Evolutionary conservation across 2,888 invertebrate genomes (phyloP), one percentile per base, ranked within the genome.

Genomic region (Megastigmus dorsalis): DNA sequence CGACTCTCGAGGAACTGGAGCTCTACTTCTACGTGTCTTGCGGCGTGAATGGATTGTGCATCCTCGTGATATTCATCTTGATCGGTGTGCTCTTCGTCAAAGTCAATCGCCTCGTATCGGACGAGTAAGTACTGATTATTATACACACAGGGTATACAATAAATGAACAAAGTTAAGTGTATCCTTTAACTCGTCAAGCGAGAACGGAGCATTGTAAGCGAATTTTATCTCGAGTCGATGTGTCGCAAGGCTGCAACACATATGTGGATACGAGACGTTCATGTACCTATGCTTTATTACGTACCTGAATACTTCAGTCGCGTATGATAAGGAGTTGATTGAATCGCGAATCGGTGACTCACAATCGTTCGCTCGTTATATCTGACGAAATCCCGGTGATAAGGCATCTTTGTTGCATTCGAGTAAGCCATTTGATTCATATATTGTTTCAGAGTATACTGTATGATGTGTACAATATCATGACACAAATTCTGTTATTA

Each of bases 11-110:
- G 18, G 83, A 86, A 7, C 67, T 86, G 54, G 69, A 77, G 54
- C 69, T 84, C 50, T 84, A 84, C 70, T 84, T 86, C 78, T 84
- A 81, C 77, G 79, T 86, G 66, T 82, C 81, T 30, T 83, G 82
- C 60, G 86, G 84, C 7, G 67, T 86, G 20, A 74, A 74, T 0
- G 80, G 74, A 1, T 76, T 79, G 6, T 77, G 76, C 30, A 76
- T 87, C 28, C 38, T 86, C 13, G 13, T 85, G 23, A 77, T 86
- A 13, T 82, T 86, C 57, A 79, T 82, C 66, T 79, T 87, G 69
- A 79, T 86, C 48, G 71, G 68, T 59, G 50, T 83, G 36, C 79
- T 87, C 9, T 84, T 83, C 76, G 68, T 79, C 28, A 85, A 83
- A 82, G 79, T 86, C 66, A 83, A 81, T 71, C 80, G 82, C 36